Conservation (phyloP, 2,797 vertebrate species). For the Lindbergichthys nudifrons region DNA sequence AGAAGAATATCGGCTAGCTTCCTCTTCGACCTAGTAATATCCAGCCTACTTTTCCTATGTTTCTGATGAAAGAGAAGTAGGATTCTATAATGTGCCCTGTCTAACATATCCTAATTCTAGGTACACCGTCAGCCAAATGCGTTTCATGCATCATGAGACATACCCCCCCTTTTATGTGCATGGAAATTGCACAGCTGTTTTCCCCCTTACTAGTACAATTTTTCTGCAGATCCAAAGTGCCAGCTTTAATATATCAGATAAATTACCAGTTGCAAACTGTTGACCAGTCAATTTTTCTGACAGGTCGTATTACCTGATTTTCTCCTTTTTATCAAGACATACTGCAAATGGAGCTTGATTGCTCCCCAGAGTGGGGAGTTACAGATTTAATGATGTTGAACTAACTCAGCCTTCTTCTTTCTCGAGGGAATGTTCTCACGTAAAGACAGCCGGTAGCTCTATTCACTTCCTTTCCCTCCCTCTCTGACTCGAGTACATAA, state of each 20-base stretch:
- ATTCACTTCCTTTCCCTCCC: neutral
- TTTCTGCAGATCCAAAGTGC: conserved; percentile 62
- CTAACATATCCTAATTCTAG: conserved; percentile 24
- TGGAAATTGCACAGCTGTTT: conserved; percentile 69
- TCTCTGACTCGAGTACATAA: neutral
- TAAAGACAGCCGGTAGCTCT: neutral
- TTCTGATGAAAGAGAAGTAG: conserved; percentile 21
- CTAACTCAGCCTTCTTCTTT: conserved; percentile 41
- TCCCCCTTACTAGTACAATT: conserved; percentile 63
- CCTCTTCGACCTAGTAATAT: conserved; percentile 17
- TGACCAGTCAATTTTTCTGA: conserved; percentile 68
- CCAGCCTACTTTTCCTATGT: conserved; percentile 28
- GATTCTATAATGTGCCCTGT: conserved; percentile 31
- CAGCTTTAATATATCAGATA: conserved; percentile 72
- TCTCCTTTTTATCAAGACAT: conserved; percentile 39
- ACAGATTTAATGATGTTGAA: conserved; percentile 54
- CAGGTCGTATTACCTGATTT: conserved; percentile 41
- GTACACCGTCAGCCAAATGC: conserved; percentile 63
- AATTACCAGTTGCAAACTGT: conserved; percentile 73
- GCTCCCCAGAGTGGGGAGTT: conserved; percentile 53
- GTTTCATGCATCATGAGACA: conserved; percentile 66
- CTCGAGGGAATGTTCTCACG: conserved; percentile 16
- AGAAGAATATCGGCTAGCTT: conserved; percentile 6
- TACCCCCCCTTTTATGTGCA: conserved; percentile 39
- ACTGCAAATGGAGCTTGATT: conserved; percentile 52